Base-by-base conservation (phyloP, 2,113 vertebrate species). In the Poeciliopsis retropinna region DNA sequence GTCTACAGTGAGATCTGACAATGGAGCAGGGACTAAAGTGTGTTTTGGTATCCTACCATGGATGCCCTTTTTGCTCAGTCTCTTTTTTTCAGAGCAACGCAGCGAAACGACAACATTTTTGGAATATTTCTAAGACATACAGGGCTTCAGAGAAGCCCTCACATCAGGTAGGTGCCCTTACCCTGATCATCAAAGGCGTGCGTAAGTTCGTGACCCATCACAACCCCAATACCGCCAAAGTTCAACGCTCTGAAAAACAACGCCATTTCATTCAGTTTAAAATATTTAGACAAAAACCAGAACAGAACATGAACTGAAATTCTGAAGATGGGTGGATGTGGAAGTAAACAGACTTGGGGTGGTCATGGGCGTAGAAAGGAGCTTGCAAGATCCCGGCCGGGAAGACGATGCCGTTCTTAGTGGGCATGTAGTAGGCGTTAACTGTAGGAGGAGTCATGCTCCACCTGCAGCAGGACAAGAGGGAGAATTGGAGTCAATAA, bases 141-240 rank as follows among this genome's bases (percentile, higher is more conserved):
- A 25, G 22, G 47, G 22, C 1, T 54, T 54, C 22, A 22, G 7
- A n/a, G 25, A 54, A 25, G 7, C 51, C 25, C 25, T 54, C 25
- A 11, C 3, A 57, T 10, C 25, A 10, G 9, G 19, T 47, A 7
- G 44, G 44, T 47, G 44, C 1, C 25, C 95, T 91, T 91, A 99
- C 98, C 98, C 95, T 99, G 98, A 89, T 99, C 98, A 44, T 99
- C 98, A 12, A 99, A 99, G 0, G 98, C 98, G 0, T 99, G 98
- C 1, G 98, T 99, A 85, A 99, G 92, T 88, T 99, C 98, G 0
- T 99, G 98, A 54, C 98, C 98, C 98, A 99, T 99, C 87, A 99
- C 98, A 63, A 99, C 98, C 0, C 98, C 98, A 0, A 99, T 99
- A 27, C 98, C 98, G 0, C 98, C 98, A 0, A 99, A 99, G 94